Base-by-base conservation (phyloP, 2,888 invertebrate species). In the Tetheella fluctuosa region DNA sequence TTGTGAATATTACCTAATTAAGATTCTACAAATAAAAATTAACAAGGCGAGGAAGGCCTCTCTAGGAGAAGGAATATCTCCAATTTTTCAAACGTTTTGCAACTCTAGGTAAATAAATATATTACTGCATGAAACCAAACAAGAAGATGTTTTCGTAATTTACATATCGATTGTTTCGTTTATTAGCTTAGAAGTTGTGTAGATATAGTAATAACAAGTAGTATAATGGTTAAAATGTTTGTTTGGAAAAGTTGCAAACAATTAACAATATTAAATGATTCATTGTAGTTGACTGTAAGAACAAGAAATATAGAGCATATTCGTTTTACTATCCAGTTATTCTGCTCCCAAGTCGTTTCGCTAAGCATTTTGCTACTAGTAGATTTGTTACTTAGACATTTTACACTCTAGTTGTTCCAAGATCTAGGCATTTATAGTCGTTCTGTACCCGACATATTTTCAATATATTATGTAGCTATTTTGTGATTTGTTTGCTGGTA, bases 21-120 rank as follows among this genome's bases (percentile, higher is more conserved):
- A n/a, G 10, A 15, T 1, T 20, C 64, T 64, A 63, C 66, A 67
- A 61, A 66, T 64, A 70, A 66, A 60, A 64, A 68, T 66, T 69
- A 69, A 64, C 63, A 64, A 62, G 7, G 8, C 20, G 48, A 48
- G 7, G 15, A 17, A 20, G 6, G 10, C 15, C 10, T n/a, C n/a
- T n/a, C n/a, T n/a, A n/a, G n/a, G n/a, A n/a, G n/a, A n/a, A n/a
- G 20, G 17, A 48, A 48, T 8, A 42, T 17, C 42, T 42, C 17
- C 13, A 42, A 48, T 48, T 48, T 48, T 48, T 2, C 42, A 48
- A 2, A 39, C n/a, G 42, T 48, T 48, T 39, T 20, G 20, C 42
- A 48, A 48, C 20, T 48, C 10, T 20, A 17, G 2, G 20, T 48
- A 48, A 20, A 48, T 48, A 48, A 20, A 48, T 48, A 48, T 48